A percentile compares a stretch with the other conserved stretches of the same genome.
These are phyloP conservation scores for Epizoanthus rinbou DNA, from an alignment of 92 coral and sea anemone species.

Conservation along the genomic window DNA sequence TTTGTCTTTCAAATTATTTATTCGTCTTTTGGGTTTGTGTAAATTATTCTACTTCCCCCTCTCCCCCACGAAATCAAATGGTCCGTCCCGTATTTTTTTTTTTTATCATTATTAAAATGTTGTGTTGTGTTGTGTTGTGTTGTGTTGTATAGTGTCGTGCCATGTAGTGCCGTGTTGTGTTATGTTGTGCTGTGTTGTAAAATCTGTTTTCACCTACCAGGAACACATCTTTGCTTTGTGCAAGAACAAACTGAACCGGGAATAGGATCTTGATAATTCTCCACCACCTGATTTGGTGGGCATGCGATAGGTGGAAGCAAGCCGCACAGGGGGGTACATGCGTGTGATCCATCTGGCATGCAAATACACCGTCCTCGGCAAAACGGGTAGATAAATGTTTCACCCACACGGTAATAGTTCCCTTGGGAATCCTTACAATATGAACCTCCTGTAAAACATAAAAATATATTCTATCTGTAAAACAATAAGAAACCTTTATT, in stretches of 20 bases:
- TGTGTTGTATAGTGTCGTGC: too few relatives aligned
- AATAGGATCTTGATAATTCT: not conserved
- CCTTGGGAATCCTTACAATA: slow-evolving; percentile 15
- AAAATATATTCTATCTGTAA: not conserved
- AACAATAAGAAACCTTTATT: not conserved
- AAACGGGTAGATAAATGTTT: slow-evolving; percentile 3
- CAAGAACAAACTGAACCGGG: slow-evolving; percentile 7
- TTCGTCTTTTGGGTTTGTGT: too few relatives aligned
- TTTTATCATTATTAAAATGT: too few relatives aligned
- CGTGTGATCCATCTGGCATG: slow-evolving; percentile 4
- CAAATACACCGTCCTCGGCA: slow-evolving; percentile 30
- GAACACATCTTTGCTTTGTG: slow-evolving; percentile 6
- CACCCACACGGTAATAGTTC: slow-evolving; percentile 20
- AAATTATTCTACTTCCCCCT: too few relatives aligned
- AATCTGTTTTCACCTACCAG: not conserved
- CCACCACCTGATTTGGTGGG: not conserved
- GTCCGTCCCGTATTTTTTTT: too few relatives aligned
- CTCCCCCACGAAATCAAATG: too few relatives aligned
- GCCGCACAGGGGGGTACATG: slow-evolving; percentile 5
- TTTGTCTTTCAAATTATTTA: too few relatives aligned
- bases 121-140: too few relatives aligned
- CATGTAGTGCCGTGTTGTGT: too few relatives aligned
- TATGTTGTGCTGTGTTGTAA: not conserved
- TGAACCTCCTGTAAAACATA: not conserved
- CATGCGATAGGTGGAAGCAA: not conserved